Evolutionary conservation across 2,888 invertebrate genomes (phyloP).

Genomic region (Blastobasis adustella): DNA sequence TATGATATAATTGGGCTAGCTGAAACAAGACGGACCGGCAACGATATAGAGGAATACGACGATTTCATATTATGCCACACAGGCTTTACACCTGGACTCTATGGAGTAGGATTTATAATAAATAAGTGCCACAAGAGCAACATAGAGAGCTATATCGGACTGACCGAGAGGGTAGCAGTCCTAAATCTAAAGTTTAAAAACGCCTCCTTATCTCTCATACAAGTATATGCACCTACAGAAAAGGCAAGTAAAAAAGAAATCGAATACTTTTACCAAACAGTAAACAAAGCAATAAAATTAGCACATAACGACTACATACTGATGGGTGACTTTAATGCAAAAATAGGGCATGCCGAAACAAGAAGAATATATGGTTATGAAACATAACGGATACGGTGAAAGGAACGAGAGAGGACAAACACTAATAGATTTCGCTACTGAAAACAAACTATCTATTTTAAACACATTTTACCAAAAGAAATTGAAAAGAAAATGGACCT

Average conservation of each 20-base stretch:
- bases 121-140: conserved; percentile 16
- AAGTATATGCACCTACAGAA: conserved; percentile 17
- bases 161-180: conserved; percentile 19
- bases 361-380: conserved; percentile 14
- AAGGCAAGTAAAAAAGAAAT: conserved; percentile 11
- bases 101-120: conserved; percentile 23
- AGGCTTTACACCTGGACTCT: conserved; percentile 15
- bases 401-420: no score
- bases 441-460: no score
- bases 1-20: conserved; percentile 19
- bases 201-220: conserved; percentile 11
- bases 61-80: conserved; percentile 18
- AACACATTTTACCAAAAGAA: no score
- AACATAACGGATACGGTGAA: conserved; percentile 14
- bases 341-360: conserved; percentile 14
- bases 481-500: no score
- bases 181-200: conserved; percentile 11
- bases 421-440: no score
- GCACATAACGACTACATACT: conserved; percentile 10
- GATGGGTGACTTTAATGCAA: conserved; percentile 17
- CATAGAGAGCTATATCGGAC: conserved; percentile 17
- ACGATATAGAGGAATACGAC: conserved; percentile 20
- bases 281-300: conserved; percentile 8
- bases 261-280: conserved; percentile 8
- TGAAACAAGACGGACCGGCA: conserved; percentile 16